phyloP scores from a whole-genome alignment of 2,888 invertebrate genomes.

The Metopia argyrocephala region DNA sequence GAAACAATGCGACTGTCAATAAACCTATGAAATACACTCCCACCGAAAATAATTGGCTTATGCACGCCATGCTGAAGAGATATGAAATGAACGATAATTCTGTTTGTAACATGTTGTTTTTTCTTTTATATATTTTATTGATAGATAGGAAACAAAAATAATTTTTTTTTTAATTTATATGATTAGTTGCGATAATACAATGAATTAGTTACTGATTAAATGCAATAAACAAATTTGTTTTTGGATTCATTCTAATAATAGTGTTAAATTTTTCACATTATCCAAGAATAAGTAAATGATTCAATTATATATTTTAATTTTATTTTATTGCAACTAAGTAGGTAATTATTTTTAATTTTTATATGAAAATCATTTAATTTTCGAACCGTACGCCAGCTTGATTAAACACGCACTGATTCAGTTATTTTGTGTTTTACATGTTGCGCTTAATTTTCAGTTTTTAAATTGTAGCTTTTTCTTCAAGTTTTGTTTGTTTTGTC shows the following conservation, averaged over 20 bases:
- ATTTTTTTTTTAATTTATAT: not conserved
- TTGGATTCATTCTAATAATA: not conserved
- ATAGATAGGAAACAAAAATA: not conserved
- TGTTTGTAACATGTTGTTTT: constrained; percentile 19
- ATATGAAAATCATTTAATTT: constrained; percentile 23
- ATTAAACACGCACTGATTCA: constrained; percentile 54
- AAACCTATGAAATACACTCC: constrained; percentile 72
- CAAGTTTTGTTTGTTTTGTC: not conserved
- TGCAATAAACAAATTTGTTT: not conserved
- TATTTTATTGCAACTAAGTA: not conserved
- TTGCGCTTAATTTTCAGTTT: not conserved
- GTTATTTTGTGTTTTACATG: constrained; percentile 48
- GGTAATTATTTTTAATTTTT: constrained; percentile 3
- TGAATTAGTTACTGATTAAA: constrained; percentile 16
- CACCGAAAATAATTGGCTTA: constrained; percentile 71
- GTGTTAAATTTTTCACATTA: not conserved
- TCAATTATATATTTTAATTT: not conserved
- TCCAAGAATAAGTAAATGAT: not conserved
- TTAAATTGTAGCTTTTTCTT: not conserved
- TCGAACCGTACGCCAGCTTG: constrained; percentile 55
- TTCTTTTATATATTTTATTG: not conserved
- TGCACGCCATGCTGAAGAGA: constrained; percentile 70
- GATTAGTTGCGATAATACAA: not conserved
- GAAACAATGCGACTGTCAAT: constrained; percentile 69
- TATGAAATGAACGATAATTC: constrained; percentile 31